Evolutionary conservation across 2,888 invertebrate genomes (phyloP), one percentile per base, ranked within the genome.

Genomic region (Elegia similella): DNA sequence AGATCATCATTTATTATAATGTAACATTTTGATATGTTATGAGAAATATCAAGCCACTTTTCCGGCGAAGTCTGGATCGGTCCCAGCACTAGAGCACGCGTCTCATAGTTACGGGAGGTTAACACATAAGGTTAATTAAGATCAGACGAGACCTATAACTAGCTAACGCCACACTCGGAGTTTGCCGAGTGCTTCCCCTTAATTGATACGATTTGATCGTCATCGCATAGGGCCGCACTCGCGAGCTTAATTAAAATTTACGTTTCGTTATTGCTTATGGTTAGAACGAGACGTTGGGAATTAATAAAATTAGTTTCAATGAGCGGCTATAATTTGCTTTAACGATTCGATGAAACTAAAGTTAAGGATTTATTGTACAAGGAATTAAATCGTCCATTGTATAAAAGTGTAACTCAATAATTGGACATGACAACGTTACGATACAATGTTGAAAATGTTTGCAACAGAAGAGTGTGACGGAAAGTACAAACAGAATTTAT

Each of bases 41-140:
- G 10, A 34, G 12, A 10, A 38, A 38, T 12, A 46, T 10, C 29
- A 8, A 47, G 29, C 13, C 8, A 46, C 23, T 23, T 46, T 12
- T 44, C 5, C n/a, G 23, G 2, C 23, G 15, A 57, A 23, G n/a
- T 50, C 46, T 52, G 52, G 32, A 30, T 50, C 46, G 43, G 13
- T 50, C 50, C 34, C 50, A 50, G 12, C 50, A 50, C 50, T 50
- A 50, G 16, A 76, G 75, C 75, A 73, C 76, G 77, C 78, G 79
- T 73, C 79, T 78, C 82, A 76, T 79, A 82, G 82, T 81, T 80
- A 81, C 78, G 77, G 84, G 82, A 78, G 85, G 83, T 86, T 86
- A 86, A 86, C 86, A 86, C 84, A 84, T 84, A 84, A 85, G 88
- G 88, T 89, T 89, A 88, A 90, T 89, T 88, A 88, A 88, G 87